Conservation (phyloP, 1,140 invertebrate genomes). For the Rhopalosiphum maidis region DNA sequence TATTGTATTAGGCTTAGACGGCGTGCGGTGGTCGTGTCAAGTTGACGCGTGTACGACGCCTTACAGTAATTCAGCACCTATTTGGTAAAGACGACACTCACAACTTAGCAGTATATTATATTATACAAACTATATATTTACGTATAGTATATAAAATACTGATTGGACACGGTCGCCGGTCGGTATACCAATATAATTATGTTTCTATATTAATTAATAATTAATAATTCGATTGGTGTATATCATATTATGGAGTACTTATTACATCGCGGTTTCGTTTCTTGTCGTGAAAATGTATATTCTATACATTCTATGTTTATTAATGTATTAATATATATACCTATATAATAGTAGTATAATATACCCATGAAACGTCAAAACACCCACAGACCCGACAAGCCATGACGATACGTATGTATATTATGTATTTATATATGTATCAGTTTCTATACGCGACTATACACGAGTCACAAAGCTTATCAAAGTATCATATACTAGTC, state of each 20-base stretch:
- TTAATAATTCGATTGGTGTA: not conserved
- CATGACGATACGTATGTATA: not conserved
- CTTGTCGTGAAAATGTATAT: not conserved
- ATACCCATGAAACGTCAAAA: not conserved
- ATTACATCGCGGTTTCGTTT: not conserved
- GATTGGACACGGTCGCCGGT: not conserved
- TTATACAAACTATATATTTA: too few species aligned
- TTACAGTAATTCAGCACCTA: not conserved
- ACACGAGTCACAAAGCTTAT: not conserved
- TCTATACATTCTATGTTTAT: not conserved
- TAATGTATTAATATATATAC: too few species aligned
- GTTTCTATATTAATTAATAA: conserved; percentile 14
- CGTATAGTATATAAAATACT: not conserved
- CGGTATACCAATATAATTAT: not conserved
- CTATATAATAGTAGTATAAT: not conserved
- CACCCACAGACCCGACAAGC: not conserved
- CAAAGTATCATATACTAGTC: not conserved
- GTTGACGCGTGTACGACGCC: not conserved
- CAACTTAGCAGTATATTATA: not conserved
- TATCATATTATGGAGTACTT: not conserved
- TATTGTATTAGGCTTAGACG: not conserved
- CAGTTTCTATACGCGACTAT: not conserved
- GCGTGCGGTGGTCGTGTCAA: not conserved
- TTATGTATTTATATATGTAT: not conserved
- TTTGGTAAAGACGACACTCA: not conserved